Conservation (phyloP, 1,140 invertebrate genomes). For the Laodelphax striatellus region DNA sequence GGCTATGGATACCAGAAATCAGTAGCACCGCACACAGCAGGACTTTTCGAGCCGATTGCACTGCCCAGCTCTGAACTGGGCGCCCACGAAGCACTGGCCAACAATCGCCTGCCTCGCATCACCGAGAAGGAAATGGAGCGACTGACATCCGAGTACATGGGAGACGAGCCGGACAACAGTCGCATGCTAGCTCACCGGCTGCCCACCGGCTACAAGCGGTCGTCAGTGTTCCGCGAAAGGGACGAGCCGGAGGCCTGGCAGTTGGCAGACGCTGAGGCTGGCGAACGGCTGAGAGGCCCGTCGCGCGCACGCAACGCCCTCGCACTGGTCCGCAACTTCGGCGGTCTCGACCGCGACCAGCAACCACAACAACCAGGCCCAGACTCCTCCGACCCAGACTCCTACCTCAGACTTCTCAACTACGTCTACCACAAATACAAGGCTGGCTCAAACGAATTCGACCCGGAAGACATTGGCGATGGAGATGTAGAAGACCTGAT, state of each 20-base stretch:
- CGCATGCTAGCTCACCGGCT: constrained; percentile 7
- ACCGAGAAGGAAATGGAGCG: constrained; percentile 10
- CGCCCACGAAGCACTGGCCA: not conserved
- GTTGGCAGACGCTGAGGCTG: too few species aligned
- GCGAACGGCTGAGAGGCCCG: too few species aligned
- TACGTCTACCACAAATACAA: constrained; percentile 21
- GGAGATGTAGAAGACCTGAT: constrained; percentile 11
- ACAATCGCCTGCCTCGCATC: not conserved
- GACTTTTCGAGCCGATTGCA: constrained; percentile 13
- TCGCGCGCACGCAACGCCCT: constrained; percentile 9
- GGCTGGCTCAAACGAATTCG: constrained; percentile 5
- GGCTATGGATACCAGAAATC: constrained; percentile 25
- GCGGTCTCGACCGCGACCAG: constrained; percentile 11
- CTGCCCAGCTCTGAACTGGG: constrained; percentile 10
- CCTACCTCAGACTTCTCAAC: constrained; percentile 18
- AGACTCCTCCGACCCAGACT: constrained; percentile 12
- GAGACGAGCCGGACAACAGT: constrained; percentile 5
- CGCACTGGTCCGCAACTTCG: constrained; percentile 15
- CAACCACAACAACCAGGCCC: constrained; percentile 13
- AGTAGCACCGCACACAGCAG: constrained; percentile 8
- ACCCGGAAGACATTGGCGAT: constrained; percentile 8
- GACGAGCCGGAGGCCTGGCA: constrained; percentile 2
- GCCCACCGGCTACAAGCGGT: not conserved
- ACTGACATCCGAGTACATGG: constrained; percentile 12
- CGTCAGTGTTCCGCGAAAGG: constrained; percentile 23